Evolutionary conservation across 1,140 invertebrate genomes (phyloP).

Genomic region (Anoplolepis gracilipes): DNA sequence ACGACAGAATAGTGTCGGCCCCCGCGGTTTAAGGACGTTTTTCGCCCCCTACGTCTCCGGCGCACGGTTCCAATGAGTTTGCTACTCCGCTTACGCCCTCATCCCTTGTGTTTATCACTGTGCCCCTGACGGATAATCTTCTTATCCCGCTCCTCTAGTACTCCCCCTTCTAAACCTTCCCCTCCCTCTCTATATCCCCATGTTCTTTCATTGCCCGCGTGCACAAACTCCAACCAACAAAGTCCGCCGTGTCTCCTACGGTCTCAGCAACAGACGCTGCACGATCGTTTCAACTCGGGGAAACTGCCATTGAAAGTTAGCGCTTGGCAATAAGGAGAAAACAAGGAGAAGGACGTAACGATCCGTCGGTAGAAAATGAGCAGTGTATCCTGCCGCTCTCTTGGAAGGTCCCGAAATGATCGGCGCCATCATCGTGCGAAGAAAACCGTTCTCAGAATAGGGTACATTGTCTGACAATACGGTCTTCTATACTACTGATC

Average conservation of each 20-base stretch:
- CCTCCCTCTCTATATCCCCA: too few relatives aligned
- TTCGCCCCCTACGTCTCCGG: neutral
- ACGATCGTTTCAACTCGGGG: constrained; percentile 55
- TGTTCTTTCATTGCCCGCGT: constrained; percentile 44
- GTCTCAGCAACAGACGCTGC: constrained; percentile 52
- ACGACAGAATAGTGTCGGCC: neutral
- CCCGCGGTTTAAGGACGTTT: constrained; percentile 44
- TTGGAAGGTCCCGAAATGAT: constrained; percentile 23
- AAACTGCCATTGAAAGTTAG: constrained; percentile 63
- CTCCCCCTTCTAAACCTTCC: neutral
- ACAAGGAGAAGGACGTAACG: constrained; percentile 56
- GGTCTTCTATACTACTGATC: constrained; percentile 27
- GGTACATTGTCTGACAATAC: constrained; percentile 35
- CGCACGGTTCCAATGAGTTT: constrained; percentile 47
- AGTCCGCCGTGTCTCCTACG: constrained; percentile 13
- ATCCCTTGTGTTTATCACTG: constrained; percentile 46
- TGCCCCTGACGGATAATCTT: constrained; percentile 56
- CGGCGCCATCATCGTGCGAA: neutral
- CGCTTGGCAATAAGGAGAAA: constrained; percentile 57
- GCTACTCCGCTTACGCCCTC: neutral
- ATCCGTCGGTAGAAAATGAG: constrained; percentile 52
- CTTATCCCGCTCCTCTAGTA: constrained; percentile 41
- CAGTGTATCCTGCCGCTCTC: constrained; percentile 6
- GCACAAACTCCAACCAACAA: constrained; percentile 19
- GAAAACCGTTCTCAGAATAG: neutral